Percentiles rank a stretch among this genome's conserved stretches.
Conservation (phyloP, 1,140 invertebrate genomes). For the Chironomus tepperi region DNA sequence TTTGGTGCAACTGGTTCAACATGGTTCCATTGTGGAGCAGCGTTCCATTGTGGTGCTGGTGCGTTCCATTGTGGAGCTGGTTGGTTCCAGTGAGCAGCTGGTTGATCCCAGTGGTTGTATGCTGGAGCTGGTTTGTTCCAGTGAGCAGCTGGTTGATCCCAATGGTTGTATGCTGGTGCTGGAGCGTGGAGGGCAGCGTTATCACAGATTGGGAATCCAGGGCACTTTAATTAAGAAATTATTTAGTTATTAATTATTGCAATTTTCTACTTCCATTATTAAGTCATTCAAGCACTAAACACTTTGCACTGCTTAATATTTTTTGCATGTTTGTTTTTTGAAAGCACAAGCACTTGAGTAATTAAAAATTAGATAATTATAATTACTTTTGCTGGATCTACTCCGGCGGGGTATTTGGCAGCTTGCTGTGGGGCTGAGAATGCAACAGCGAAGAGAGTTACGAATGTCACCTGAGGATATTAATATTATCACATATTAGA, state of each 20-base stretch:
- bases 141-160: constrained; percentile 29
- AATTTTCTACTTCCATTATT: too few relatives aligned
- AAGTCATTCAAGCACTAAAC: too few relatives aligned
- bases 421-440: constrained; percentile 38
- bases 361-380: too few relatives aligned
- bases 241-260: too few relatives aligned
- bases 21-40: neutral
- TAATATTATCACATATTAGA: neutral
- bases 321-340: neutral
- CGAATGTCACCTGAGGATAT: constrained; percentile 29
- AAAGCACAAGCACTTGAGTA: too few relatives aligned
- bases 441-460: constrained; percentile 32
- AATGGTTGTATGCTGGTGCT: neutral
- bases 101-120: neutral
- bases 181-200: constrained; percentile 37
- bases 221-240: constrained; percentile 34
- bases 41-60: constrained; percentile 5
- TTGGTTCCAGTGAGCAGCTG: constrained; percentile 29
- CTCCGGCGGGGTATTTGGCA: constrained; percentile 39
- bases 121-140: constrained; percentile 29
- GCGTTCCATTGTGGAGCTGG: constrained; percentile 19
- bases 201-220: constrained; percentile 41
- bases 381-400: constrained; percentile 31
- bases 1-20: neutral
- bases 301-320: too few relatives aligned